Evolutionary conservation across 2,113 vertebrate genomes (phyloP).

Genomic region (Trinectes maculatus): DNA sequence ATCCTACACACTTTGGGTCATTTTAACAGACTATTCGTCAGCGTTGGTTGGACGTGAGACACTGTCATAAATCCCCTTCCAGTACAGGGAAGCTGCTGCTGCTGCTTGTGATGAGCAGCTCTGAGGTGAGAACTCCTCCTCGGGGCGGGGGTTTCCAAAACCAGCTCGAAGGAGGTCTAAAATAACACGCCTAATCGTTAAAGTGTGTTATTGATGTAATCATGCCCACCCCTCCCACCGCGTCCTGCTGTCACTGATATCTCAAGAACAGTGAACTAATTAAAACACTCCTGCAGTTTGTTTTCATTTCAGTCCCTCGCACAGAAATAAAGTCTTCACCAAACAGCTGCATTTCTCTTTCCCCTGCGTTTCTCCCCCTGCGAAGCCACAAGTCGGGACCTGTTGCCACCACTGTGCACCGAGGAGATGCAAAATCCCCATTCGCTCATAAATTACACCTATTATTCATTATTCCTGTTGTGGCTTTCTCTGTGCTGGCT

Average conservation of each 20-base stretch:
- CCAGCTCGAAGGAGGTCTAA: constrained; percentile 70
- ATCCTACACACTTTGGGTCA: constrained; percentile 46
- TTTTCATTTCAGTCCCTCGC: constrained; percentile 70
- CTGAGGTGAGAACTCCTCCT: constrained; percentile 64
- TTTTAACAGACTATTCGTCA: constrained; percentile 59
- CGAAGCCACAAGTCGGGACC: constrained; percentile 61
- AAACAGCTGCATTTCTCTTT: constrained; percentile 54
- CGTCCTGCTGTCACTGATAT: constrained; percentile 71
- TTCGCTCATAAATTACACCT: constrained; percentile 70
- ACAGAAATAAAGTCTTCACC: constrained; percentile 67
- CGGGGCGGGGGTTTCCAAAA: constrained; percentile 73
- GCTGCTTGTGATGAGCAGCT: constrained; percentile 51
- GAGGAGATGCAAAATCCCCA: constrained; percentile 68
- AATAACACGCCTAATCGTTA: constrained; percentile 74
- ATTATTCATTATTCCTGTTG: constrained; percentile 62
- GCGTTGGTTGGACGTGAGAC: constrained; percentile 38
- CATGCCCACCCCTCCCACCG: constrained; percentile 51
- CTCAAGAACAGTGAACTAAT: constrained; percentile 78
- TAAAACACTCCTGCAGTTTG: constrained; percentile 75
- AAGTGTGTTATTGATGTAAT: constrained; percentile 74
- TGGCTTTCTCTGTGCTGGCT: constrained; percentile 52
- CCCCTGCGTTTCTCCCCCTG: constrained; percentile 9
- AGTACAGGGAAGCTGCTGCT: constrained; percentile 40
- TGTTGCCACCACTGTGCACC: constrained; percentile 55
- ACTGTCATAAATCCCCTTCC: constrained; percentile 56